Evolutionary conservation across 2,888 invertebrate genomes (phyloP), one percentile per base, ranked within the genome.

Genomic region (Scaptodrosophila latifasciaeformis): DNA sequence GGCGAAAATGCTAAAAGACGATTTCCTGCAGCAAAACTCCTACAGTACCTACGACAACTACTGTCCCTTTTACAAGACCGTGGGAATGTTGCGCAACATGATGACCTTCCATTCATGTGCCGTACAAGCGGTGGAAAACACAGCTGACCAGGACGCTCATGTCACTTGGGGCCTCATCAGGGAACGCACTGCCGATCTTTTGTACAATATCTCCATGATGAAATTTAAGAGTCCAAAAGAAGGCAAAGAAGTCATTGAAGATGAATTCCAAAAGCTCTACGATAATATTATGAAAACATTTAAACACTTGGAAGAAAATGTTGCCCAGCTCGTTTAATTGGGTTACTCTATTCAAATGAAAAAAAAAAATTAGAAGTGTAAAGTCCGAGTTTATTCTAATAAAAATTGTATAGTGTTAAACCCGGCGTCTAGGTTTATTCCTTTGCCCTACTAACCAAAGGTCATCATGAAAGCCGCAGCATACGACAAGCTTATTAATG

Each of bases 1-100:
- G 42, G 98, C 99, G 78, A 97, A 97, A 87, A 89, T 99, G 75
- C 90, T 99, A 62, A 99, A 99, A 87, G 99, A 99, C 86, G 99
- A 99, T 89, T 99, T 99, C 90, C 88, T 99, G 84, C 99, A 99
- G 88, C 99, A 99, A 88, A 99, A 99, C 90, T 97, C 98, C 87
- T 95, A 96, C 87, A 95, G 96, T 1, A 87, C 93, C 1, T 96
- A 96, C 87, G 96, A 96, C 87, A 91, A 97, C 59, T 99, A 95
- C 90, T 99, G 99, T 84, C 99, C 99, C 76, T 99, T 99, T 90
- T 99, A 98, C 90, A 99, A 99, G 90, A 99, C 99, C 0, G 96
- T 96, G 54, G 98, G 97, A 70, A 99, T 99, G 99, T 87, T 99
- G 82, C 92, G 91, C 85, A 99, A 99, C 89, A 97, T 99, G 89